phyloP scores from a whole-genome alignment of 2,797 vertebrate species.

The Morus bassanus region DNA sequence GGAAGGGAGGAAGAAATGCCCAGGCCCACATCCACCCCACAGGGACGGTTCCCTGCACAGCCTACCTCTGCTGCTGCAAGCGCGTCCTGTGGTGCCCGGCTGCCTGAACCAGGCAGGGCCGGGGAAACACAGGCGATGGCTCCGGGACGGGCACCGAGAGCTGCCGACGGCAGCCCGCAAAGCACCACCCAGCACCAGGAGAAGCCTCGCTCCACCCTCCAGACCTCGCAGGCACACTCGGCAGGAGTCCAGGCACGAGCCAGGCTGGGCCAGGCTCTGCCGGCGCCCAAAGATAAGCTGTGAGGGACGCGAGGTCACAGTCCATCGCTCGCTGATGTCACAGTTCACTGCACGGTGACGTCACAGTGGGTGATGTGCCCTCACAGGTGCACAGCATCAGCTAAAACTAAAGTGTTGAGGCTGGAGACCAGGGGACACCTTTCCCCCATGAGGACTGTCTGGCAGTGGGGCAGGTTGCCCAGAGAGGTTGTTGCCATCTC shows the following conservation, averaged over 20 bases:
- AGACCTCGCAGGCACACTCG: neutral
- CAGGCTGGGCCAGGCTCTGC: neutral
- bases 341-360: too few relatives aligned
- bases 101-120: neutral
- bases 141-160: neutral
- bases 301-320: neutral
- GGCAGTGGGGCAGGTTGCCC: neutral
- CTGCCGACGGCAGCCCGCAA: neutral
- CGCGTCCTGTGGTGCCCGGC: neutral
- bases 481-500: neutral
- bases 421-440: neutral
- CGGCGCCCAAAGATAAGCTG: neutral
- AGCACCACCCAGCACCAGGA: too few relatives aligned
- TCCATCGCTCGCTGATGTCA: neutral
- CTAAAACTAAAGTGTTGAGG: neutral
- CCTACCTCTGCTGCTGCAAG: neutral
- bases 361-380: neutral
- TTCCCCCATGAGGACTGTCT: neutral
- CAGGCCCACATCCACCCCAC: accelerated
- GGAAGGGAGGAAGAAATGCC: neutral
- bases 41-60: accelerated
- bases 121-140: neutral
- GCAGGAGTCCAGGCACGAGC: neutral
- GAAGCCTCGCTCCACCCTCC: too few relatives aligned
- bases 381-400: neutral